phyloP scores from a whole-genome alignment of 92 coral and sea anemone species.

The Micromussa lordhowensis region DNA sequence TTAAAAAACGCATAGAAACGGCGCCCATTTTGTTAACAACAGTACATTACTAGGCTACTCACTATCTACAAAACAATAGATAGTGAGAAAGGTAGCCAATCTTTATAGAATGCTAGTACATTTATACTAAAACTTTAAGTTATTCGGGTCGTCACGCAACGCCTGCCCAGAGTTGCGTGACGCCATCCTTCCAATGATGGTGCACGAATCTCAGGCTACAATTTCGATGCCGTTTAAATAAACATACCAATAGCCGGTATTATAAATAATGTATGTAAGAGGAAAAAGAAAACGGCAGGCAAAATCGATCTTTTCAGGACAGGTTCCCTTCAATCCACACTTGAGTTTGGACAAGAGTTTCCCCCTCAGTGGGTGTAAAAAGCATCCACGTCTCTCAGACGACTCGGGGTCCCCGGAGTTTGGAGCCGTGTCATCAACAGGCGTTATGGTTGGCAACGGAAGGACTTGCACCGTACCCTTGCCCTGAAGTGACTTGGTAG shows the following conservation, averaged over 20 bases:
- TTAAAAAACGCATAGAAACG: too few relatives aligned
- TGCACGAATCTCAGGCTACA: not conserved
- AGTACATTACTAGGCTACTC: too few relatives aligned
- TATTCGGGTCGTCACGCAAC: not conserved
- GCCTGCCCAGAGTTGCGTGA: not conserved
- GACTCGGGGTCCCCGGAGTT: not conserved
- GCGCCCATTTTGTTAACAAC: too few relatives aligned
- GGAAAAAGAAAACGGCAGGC: constrained; percentile 64
- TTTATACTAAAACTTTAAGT: not conserved
- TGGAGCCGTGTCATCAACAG: not conserved
- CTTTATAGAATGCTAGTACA: too few relatives aligned
- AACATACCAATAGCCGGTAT: constrained; percentile 69
- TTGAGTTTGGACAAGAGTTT: not conserved
- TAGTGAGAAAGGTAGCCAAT: too few relatives aligned
- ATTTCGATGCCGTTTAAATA: constrained; percentile 47
- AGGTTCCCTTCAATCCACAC: not conserved
- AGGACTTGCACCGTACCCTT: constrained; percentile 16
- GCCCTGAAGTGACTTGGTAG: not conserved
- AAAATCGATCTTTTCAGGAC: constrained; percentile 43
- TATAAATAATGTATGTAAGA: constrained; percentile 53
- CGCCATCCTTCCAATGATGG: not conserved
- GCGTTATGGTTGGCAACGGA: not conserved
- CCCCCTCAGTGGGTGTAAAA: not conserved
- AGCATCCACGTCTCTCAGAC: not conserved
- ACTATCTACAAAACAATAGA: too few relatives aligned